Conservation (phyloP, 1,140 invertebrate genomes). For the Anastrepha ludens region DNA sequence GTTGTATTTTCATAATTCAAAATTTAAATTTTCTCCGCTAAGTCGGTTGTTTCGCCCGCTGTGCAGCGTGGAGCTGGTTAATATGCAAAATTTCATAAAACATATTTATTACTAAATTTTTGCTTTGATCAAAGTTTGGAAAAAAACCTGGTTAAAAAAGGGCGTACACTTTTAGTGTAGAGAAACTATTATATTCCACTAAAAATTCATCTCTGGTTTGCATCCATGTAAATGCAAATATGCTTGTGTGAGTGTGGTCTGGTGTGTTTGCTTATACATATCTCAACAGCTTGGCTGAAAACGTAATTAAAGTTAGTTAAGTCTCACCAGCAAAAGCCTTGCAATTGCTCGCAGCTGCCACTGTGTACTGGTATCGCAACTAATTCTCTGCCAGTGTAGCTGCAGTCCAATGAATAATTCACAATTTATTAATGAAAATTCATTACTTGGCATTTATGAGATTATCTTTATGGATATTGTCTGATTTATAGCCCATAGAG, state of each 20-base stretch:
- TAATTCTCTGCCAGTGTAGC: constrained; percentile 19
- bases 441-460: constrained; percentile 46
- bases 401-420: constrained; percentile 8
- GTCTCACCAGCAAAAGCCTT: neutral
- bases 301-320: constrained; percentile 29
- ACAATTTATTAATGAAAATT: constrained; percentile 48
- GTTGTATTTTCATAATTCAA: no score
- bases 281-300: constrained; percentile 20
- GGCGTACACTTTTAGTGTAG: neutral
- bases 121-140: neutral
- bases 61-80: no score
- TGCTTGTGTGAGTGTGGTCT: neutral
- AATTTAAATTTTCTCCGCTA: no score
- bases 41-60: no score
- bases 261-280: neutral
- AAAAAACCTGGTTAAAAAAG: neutral
- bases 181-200: neutral
- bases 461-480: neutral
- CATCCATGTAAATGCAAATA: neutral
- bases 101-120: neutral
- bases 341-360: neutral
- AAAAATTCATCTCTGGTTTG: neutral
- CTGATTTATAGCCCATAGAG: neutral
- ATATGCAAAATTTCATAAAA: no score
- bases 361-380: neutral